These are phyloP conservation scores for Cirrhinus mrigala DNA, from an alignment of 2,797 vertebrate species.

Conservation along the genomic window DNA sequence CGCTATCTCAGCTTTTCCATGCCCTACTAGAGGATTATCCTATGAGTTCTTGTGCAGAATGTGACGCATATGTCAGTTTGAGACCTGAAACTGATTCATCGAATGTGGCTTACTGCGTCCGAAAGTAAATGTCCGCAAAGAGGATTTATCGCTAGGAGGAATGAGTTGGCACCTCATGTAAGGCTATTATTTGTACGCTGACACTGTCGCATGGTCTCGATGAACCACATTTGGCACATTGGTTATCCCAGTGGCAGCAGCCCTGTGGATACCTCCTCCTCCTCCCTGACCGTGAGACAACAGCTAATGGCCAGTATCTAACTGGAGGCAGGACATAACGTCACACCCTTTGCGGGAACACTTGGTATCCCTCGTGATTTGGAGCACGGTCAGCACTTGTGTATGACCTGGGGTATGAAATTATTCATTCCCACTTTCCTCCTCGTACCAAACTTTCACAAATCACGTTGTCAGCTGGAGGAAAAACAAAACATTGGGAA, in stretches of 20 bases:
- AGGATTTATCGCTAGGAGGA: conserved; percentile 65
- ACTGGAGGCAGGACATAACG: conserved; percentile 67
- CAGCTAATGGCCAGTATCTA: conserved; percentile 77
- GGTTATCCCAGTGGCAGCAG: conserved; percentile 63
- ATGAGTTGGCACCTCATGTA: conserved; percentile 64
- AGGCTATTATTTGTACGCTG: conserved; percentile 71
- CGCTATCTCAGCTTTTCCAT: conserved; percentile 49
- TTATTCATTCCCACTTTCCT: conserved; percentile 54
- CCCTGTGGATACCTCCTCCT: conserved; percentile 59
- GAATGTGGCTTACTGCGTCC: conserved; percentile 49
- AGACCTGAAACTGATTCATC: conserved; percentile 46
- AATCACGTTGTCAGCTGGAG: conserved; percentile 67
- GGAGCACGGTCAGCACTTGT: conserved; percentile 51
- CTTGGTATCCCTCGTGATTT: conserved; percentile 68
- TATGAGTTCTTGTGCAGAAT: conserved; percentile 25
- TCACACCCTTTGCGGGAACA: conserved; percentile 59
- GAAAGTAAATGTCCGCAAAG: conserved; percentile 47
- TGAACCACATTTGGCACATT: conserved; percentile 65
- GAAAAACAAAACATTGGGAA: conserved; percentile 59
- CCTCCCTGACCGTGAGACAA: conserved; percentile 70
- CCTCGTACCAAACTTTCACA: background rate
- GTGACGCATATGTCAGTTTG: conserved; percentile 17
- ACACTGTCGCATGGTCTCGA: conserved; percentile 70
- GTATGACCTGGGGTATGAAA: conserved; percentile 66
- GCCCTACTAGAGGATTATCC: conserved; percentile 11